These are phyloP conservation scores for Aramus guarauna DNA, from an alignment of 2,113 vertebrate genomes.

Conservation along the genomic window DNA sequence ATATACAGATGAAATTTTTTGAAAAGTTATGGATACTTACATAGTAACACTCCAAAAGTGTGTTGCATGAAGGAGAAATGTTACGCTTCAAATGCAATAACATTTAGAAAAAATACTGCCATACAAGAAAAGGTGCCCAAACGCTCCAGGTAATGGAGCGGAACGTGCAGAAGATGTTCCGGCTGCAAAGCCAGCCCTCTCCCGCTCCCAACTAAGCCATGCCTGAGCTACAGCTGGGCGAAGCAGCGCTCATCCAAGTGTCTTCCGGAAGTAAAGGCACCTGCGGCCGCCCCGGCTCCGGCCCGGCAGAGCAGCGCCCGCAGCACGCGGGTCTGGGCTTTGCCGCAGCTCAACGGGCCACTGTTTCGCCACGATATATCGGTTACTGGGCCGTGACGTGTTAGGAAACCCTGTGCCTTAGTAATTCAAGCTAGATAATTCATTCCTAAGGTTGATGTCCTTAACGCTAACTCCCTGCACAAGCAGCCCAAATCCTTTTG, in stretches of 20 bases:
- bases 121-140: not conserved
- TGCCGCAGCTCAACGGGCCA: not conserved
- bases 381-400: not conserved
- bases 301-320: conserved; percentile 13
- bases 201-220: too few species aligned
- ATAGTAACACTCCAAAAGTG: not conserved
- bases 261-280: not conserved
- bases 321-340: conserved; percentile 54
- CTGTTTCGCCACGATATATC: not conserved
- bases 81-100: fast-evolving
- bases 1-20: not conserved
- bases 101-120: not conserved
- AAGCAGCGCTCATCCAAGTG: not conserved
- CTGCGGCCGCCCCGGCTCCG: not conserved
- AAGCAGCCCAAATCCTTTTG: not conserved
- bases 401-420: not conserved
- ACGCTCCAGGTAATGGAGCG: not conserved
- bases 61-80: not conserved
- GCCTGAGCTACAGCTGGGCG: fast-evolving
- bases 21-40: not conserved
- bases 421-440: not conserved
- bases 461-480: not conserved
- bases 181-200: not conserved
- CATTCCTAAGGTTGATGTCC: not conserved
- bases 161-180: not conserved